Conservation (phyloP, 2,888 invertebrate genomes). For the Pyralis farinalis region DNA sequence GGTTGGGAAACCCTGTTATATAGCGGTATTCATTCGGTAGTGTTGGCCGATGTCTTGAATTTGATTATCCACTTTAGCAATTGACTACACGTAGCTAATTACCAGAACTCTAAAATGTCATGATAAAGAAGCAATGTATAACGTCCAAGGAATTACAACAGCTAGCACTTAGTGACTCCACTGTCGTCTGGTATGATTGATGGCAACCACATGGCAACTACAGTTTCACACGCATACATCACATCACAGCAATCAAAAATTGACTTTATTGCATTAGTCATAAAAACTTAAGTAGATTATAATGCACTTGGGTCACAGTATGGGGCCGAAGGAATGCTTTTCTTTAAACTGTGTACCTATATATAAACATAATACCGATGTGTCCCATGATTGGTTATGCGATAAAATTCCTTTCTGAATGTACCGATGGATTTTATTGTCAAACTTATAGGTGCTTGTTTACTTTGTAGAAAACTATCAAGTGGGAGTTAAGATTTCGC, state of each 20-base stretch:
- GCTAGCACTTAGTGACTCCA: background rate
- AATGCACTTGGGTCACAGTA: conserved; percentile 9
- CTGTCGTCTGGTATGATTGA: conserved; percentile 8
- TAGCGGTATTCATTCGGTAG: too few relatives aligned
- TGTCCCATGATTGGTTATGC: conserved; percentile 15
- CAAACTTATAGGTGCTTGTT: background rate
- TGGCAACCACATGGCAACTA: background rate
- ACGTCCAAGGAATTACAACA: background rate
- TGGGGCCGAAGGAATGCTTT: conserved; percentile 11
- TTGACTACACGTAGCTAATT: too few relatives aligned
- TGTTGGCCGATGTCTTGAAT: too few relatives aligned
- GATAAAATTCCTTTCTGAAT: conserved; percentile 16
- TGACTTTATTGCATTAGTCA: background rate
- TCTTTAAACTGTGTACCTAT: conserved; percentile 8
- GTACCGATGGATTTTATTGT: conserved; percentile 3
- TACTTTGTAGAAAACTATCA: too few relatives aligned
- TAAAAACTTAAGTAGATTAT: conserved; percentile 1
- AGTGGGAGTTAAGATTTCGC: too few relatives aligned
- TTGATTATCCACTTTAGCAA: too few relatives aligned
- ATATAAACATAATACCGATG: too few relatives aligned
- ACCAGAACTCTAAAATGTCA: too few relatives aligned
- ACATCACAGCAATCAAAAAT: background rate
- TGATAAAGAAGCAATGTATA: conserved; percentile 6
- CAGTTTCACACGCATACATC: conserved; percentile 4
- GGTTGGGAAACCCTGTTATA: too few relatives aligned